Evolutionary conservation across 1,140 invertebrate species (phyloP), one percentile per base, ranked within the genome.

Genomic region (Sarcophaga bullata): DNA sequence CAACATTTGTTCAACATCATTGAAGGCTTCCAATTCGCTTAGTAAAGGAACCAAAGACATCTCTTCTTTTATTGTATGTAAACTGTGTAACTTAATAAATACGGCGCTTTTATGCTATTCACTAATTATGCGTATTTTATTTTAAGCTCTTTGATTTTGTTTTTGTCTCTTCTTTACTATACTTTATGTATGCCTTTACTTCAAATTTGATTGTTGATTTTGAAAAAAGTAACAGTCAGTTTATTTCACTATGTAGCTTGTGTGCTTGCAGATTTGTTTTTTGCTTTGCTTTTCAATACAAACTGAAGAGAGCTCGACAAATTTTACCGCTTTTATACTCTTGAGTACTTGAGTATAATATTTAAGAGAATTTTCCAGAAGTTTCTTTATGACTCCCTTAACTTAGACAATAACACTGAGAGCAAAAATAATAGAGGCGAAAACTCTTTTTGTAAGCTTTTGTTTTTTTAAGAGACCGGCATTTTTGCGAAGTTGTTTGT

Each of bases 11-110:
- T 85, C 58, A 7, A 80, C n/a, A 9, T 80, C 82, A 78, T 82
- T 80, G 17, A 83, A 85, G 5, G 85, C 85, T 54, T 82, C 82
- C 7, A 89, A 47, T 81, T 89, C 88, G 37, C 87, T 68, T 46
- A 89, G 15, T 1, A 89, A 75, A 73, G 88, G 88, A 73, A 89
- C 82, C 84, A 89, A 84, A 13, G 88, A 88, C 88, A 89, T 89
- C 85, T 86, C 5, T 78, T 13, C 50, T 52, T 52, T 52, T 13
- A 52, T 3, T 6, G 50, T 13, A 52, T 10, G 9, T 10, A 52
- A 52, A 52, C 84, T 58, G 10, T 68, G 54, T 37, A 37, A 37
- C 25, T 1, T 37, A 37, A 37, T 37, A 37, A 37, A 37, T 37
- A 37, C 4, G 25, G 4, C 25, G 25, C 25, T 37, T 37, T 37